Base-by-base conservation (phyloP, 2,113 vertebrate genomes). In the Mandrillus leucophaeus region DNA sequence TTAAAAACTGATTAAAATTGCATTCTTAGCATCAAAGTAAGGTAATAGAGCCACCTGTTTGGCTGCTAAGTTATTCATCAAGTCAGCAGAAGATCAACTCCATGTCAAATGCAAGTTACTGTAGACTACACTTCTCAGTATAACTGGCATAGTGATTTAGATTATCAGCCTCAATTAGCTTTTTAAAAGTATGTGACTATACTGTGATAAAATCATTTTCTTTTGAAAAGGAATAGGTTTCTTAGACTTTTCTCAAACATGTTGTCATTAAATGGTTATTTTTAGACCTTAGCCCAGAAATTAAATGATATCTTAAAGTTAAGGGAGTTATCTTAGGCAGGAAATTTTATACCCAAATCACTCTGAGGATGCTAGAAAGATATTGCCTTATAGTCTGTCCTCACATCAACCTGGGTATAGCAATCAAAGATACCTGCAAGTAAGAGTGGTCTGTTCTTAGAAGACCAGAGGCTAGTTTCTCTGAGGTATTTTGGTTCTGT, bases 1-100 rank as follows among this genome's bases (percentile, higher is more conserved):
- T 86, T 90, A 95, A 86, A 50, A 81, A 90, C 35, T 96, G 30
- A 25, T 85, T 85, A 90, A 85, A 50, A 81, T 89, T 22, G 81
- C 35, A 30, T 61, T 68, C 45, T 59, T 90, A 80, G 23, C 45
- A 76, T 93, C 48, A 76, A 86, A 85, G 22, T 85, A 52, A 45
- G n/a, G 61, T 93, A 90, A 95, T 78, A 59, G 23, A 76, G n/a
- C 40, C 57, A 88, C 75, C 35, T 52, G 30, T 38, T 59, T n/a
- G 18, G 59, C 38, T 78, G 40, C 40, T 86, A 76, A 86, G 9
- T 95, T 92, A 82, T 64, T 57, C 55, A 81, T 48, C 85, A 76
- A 82, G 20, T 82, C 66, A 61, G 79, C n/a, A 55, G 32, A 52
- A 66, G 27, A 61, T 82, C 76, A 80, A 76, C 20, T 57, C 57